Conservation (phyloP, 2,797 vertebrate genomes). For the Pangasius sanitwongsei region DNA sequence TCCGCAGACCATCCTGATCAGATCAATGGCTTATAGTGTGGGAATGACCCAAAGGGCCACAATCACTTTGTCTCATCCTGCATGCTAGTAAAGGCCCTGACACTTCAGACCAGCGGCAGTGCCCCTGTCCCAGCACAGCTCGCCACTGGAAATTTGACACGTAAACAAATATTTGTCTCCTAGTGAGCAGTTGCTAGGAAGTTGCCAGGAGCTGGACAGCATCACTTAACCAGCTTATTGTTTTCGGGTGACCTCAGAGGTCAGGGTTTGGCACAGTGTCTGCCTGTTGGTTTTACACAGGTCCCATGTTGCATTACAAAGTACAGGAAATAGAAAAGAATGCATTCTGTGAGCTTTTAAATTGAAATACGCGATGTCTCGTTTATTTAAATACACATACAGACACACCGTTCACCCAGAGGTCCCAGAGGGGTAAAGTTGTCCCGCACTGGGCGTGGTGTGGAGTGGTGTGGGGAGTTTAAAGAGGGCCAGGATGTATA, state of each 20-base stretch:
- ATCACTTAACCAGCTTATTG: constrained; percentile 55
- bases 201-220: constrained; percentile 54
- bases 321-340: not conserved
- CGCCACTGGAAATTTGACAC: constrained; percentile 55
- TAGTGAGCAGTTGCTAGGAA: constrained; percentile 40
- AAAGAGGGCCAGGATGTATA: constrained; percentile 45
- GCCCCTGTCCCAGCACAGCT: constrained; percentile 41
- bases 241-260: constrained; percentile 49
- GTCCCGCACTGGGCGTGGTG: not conserved
- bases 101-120: constrained; percentile 18
- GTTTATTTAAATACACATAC: not conserved
- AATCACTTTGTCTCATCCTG: constrained; percentile 29
- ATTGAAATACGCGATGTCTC: not conserved
- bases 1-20: constrained; percentile 1
- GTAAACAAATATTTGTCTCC: constrained; percentile 60
- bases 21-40: constrained; percentile 39
- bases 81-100: constrained; percentile 22
- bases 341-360: not conserved
- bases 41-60: constrained; percentile 42
- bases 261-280: constrained; percentile 40
- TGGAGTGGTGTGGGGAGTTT: constrained; percentile 38
- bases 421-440: constrained; percentile 21
- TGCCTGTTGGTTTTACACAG: constrained; percentile 23
- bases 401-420: constrained; percentile 12
- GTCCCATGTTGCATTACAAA: constrained; percentile 4